A percentile compares a stretch with the other conserved stretches of the same genome.
These are phyloP conservation scores for Spatula versicolor DNA, from an alignment of 2,797 vertebrate genomes.

Conservation along the genomic window DNA sequence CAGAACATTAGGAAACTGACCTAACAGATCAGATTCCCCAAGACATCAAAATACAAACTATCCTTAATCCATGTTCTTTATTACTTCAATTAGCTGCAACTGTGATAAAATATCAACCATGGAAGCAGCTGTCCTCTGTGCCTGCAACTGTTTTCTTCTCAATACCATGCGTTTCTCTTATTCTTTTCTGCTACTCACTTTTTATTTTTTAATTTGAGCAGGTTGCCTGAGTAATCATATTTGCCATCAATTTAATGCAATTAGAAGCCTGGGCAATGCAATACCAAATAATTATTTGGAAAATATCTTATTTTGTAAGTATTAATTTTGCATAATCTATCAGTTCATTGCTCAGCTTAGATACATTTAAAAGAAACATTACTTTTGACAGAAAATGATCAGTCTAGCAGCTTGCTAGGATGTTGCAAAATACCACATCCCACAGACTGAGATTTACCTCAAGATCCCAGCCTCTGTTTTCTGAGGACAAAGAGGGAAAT, in stretches of 20 bases:
- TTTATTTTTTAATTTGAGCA: background rate
- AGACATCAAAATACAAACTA: background rate
- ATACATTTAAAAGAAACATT: background rate
- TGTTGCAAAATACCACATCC: background rate
- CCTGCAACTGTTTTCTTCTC: background rate
- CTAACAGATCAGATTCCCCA: background rate
- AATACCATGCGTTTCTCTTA: background rate
- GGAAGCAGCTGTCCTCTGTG: background rate
- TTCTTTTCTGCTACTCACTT: background rate
- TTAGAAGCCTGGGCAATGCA: background rate
- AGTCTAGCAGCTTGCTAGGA: background rate
- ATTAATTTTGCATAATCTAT: background rate
- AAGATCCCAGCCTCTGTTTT: background rate
- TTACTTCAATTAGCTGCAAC: conserved; percentile 15
- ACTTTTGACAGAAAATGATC: background rate
- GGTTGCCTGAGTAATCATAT: background rate
- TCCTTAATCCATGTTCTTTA: background rate
- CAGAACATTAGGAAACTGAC: background rate
- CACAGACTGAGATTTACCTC: background rate
- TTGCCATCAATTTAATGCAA: background rate
- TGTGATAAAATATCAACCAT: background rate
- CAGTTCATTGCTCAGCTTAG: background rate
- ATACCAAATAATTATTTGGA: background rate
- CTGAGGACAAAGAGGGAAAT: background rate
- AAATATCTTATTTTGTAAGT: background rate